A percentile compares a stretch with the other conserved stretches of the same genome.
These are phyloP conservation scores for Rattus norvegicus DNA, from an alignment of 2,113 vertebrate species.

Conservation along the genomic window DNA sequence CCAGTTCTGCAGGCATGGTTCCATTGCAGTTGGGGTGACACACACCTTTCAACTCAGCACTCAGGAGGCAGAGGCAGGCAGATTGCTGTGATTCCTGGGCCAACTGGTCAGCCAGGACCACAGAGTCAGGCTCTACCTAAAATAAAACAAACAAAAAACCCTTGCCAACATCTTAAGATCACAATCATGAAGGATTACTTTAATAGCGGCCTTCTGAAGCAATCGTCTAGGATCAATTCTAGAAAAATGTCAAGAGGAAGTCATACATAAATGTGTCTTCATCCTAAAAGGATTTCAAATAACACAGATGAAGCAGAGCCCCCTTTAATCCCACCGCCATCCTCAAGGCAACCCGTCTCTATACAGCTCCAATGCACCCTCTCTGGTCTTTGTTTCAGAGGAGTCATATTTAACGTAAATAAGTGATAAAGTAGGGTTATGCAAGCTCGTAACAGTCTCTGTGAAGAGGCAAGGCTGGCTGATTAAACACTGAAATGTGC, in stretches of 20 bases:
- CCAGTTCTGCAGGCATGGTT: neutral
- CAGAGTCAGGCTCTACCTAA: neutral
- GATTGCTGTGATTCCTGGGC: neutral
- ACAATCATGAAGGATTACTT: slow-evolving; percentile 28
- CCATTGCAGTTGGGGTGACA: neutral
- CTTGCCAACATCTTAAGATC: slow-evolving; percentile 30
- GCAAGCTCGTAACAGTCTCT: neutral
- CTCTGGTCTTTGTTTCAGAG: slow-evolving; percentile 54
- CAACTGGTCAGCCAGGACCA: neutral
- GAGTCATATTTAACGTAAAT: slow-evolving; percentile 64
- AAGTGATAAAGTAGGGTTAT: slow-evolving; percentile 58
- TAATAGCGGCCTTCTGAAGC: slow-evolving; percentile 31
- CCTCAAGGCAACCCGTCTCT: neutral
- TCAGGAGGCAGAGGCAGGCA: neutral
- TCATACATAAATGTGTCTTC: slow-evolving; percentile 44
- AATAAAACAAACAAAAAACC: neutral
- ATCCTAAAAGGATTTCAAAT: slow-evolving; percentile 59
- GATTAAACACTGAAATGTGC: slow-evolving; percentile 30
- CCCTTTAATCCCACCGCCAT: neutral
- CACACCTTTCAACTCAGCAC: neutral
- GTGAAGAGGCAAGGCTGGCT: slow-evolving; percentile 26
- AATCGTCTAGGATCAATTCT: slow-evolving; percentile 59
- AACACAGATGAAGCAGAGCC: neutral
- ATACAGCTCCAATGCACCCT: slow-evolving; percentile 1
- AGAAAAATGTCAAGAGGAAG: neutral